Evolutionary conservation across 1,140 invertebrate species (phyloP), one percentile per base, ranked within the genome.

Genomic region (Ladona fulva): DNA sequence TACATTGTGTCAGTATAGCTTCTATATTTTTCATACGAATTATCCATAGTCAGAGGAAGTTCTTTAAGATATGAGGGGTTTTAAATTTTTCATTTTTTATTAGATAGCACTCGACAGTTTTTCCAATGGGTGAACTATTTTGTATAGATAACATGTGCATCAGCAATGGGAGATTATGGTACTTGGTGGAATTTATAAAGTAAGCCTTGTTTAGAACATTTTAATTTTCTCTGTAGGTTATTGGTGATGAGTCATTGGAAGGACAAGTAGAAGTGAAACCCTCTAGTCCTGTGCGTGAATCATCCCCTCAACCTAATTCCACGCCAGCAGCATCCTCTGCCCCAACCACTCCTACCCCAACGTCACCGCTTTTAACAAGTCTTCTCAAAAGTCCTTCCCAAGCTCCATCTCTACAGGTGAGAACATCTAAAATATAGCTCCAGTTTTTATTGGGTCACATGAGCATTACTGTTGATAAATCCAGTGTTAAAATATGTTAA

Each of bases 361-460:
- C 86, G 44, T 94, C 94, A 0, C 93, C 94, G 0, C 83, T 95
- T n/a, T 84, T 96, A 29, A 94, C 94, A 7, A 94, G 92, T 79
- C 85, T 95, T 16, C 85, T 96, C 0, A 93, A 94, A 82, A 93
- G 91, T n/a, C 92, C 91, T 0, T 82, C 81, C 12, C 80, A 81
- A 75, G 74, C 77, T 12, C 52, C 80, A 24, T 44, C 79, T 25
- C 24, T 78, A n/a, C 80, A 80, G 78, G 77, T 79, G 16, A 44
- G 25, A 5, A 74, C 6, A 25, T 37, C 29, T 37, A 1, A 5
- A 8, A 37, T 37, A 37, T 1, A 37, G 29, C 29, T 5, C 3
- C 8, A 37, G 8, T 37, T 37, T 1, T 37, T 37, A 37, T 8
- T 37, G 29, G 8, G 29, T 37, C 8, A 37, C 29, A 5, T 37